phyloP scores from a whole-genome alignment of 2,113 vertebrate genomes.

The Abramis brama region DNA sequence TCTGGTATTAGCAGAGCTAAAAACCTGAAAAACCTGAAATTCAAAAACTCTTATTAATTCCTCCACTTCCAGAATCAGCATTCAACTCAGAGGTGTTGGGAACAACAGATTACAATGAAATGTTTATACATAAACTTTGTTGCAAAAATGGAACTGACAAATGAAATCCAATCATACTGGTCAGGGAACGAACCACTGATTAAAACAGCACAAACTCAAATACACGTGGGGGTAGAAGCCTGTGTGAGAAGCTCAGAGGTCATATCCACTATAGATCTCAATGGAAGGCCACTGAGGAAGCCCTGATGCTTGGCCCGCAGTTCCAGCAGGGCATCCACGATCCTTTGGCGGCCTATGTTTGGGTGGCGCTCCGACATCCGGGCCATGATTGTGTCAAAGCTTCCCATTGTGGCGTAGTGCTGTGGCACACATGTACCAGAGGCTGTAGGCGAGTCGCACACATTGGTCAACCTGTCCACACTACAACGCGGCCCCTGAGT shows the following conservation, averaged over 20 bases:
- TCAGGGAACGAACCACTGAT: neutral
- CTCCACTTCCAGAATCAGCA: neutral
- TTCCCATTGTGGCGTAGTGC: conserved; percentile 65
- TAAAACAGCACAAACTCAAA: conserved; percentile 6
- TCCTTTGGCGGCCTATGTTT: conserved; percentile 42
- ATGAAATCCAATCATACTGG: conserved; percentile 3
- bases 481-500: conserved; percentile 17
- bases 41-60: neutral
- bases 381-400: conserved; percentile 68
- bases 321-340: conserved; percentile 63
- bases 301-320: conserved; percentile 60
- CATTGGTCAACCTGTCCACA: conserved; percentile 49
- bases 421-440: conserved; percentile 62
- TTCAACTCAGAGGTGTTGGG: neutral
- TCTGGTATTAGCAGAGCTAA: neutral
- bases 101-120: neutral
- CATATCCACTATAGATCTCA: conserved; percentile 70
- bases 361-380: conserved; percentile 66
- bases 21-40: neutral
- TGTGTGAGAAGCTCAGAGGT: conserved; percentile 65
- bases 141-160: neutral
- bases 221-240: neutral
- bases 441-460: conserved; percentile 57
- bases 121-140: neutral
- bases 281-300: conserved; percentile 63